Percentiles rank a stretch among this genome's conserved stretches.
These are phyloP conservation scores for Passerina amoena DNA, from an alignment of 2,113 vertebrate genomes.

Conservation along the genomic window DNA sequence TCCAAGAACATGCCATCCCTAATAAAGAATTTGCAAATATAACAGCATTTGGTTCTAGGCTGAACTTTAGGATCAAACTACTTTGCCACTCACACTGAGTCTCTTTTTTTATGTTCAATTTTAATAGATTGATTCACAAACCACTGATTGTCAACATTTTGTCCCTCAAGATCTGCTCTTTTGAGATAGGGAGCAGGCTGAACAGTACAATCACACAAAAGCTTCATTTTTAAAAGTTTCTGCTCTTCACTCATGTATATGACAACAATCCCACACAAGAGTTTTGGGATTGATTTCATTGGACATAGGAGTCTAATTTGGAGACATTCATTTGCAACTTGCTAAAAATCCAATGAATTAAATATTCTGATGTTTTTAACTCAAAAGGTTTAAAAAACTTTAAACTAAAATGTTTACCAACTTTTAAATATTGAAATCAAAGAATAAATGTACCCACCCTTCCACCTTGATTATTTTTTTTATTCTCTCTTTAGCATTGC, in stretches of 20 bases:
- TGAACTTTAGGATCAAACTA: neutral
- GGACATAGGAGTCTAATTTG: neutral
- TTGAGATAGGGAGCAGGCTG: neutral
- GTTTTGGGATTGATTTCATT: neutral
- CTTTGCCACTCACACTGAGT: neutral
- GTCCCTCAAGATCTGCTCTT: neutral
- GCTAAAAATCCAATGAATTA: neutral
- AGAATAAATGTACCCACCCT: neutral
- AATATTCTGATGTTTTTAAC: neutral
- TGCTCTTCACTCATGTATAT: neutral
- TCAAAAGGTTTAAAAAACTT: too few species aligned
- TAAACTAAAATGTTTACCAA: neutral
- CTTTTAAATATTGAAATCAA: neutral
- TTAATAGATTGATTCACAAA: neutral
- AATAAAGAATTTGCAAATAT: neutral
- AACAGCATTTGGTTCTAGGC: neutral
- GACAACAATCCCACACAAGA: neutral
- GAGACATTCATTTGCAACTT: neutral
- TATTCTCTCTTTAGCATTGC: neutral
- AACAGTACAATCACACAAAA: neutral
- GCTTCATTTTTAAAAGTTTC: neutral
- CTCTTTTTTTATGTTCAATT: neutral
- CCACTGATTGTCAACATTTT: neutral
- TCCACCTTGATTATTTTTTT: neutral
- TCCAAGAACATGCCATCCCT: rapidly evolving